Evolutionary conservation across 2,888 invertebrate genomes (phyloP).

Genomic region (Drosophila atripex): DNA sequence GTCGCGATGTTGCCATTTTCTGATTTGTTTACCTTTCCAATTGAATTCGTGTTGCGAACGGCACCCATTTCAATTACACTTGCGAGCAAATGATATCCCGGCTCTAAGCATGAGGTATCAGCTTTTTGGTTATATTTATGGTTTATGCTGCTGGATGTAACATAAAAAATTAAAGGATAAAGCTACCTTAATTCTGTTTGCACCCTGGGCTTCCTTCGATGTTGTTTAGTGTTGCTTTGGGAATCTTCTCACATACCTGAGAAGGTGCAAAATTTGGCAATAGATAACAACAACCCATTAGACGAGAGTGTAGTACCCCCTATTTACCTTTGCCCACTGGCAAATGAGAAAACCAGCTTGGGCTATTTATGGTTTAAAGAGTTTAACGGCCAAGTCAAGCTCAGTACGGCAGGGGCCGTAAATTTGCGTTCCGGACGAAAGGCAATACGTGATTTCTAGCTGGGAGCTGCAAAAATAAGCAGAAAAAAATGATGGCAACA

Average conservation of each 20-base stretch:
- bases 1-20: slow-evolving; percentile 57
- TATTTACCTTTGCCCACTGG: slow-evolving; percentile 27
- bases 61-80: slow-evolving; percentile 55
- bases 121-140: neutral
- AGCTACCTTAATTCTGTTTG: neutral
- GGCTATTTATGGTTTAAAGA: slow-evolving; percentile 62
- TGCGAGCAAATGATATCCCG: slow-evolving; percentile 29
- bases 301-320: slow-evolving; percentile 11
- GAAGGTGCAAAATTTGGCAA: slow-evolving; percentile 52
- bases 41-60: slow-evolving; percentile 51
- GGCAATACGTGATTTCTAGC: slow-evolving; percentile 57
- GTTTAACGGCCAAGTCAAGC: slow-evolving; percentile 24
- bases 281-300: slow-evolving; percentile 56
- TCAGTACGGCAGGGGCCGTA: slow-evolving; percentile 27
- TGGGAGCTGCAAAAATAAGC: slow-evolving; percentile 43
- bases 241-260: slow-evolving; percentile 41
- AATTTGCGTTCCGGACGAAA: slow-evolving; percentile 43
- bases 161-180: neutral
- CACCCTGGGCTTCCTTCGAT: neutral
- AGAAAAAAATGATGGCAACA: slow-evolving; percentile 24
- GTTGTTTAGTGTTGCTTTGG: slow-evolving; percentile 32
- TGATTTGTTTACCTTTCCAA: slow-evolving; percentile 74
- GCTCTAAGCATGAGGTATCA: neutral
- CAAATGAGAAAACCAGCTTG: slow-evolving; percentile 48
- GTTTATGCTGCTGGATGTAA: neutral